Percentiles rank a stretch among this genome's conserved stretches.
phyloP scores from a whole-genome alignment of 2,888 invertebrate genomes.

The Pedicia rivosa region DNA sequence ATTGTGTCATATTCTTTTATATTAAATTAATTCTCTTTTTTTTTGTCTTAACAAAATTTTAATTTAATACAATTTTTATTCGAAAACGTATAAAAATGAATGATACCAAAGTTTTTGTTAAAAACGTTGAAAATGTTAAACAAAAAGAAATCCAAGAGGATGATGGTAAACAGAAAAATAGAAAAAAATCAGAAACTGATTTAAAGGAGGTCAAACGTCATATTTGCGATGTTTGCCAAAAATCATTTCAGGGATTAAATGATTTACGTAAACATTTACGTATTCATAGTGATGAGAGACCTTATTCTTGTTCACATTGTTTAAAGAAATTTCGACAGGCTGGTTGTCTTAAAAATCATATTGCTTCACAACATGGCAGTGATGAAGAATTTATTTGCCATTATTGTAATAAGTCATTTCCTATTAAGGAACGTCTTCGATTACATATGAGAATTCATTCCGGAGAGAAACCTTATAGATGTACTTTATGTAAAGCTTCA shows the following conservation, averaged over 20 bases:
- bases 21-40: no score
- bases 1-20: no score
- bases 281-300: conserved; percentile 46
- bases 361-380: conserved; percentile 25
- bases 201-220: conserved; percentile 29
- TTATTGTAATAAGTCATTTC: conserved; percentile 60
- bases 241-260: conserved; percentile 44
- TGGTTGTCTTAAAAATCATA: conserved; percentile 46
- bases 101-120: no score
- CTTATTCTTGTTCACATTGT: conserved; percentile 45
- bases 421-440: conserved; percentile 55
- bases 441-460: conserved; percentile 59
- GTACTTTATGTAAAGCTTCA: conserved; percentile 42
- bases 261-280: conserved; percentile 51
- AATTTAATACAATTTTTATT: no score
- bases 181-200: background rate
- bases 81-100: no score
- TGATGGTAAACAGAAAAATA: background rate
- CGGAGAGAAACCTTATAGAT: conserved; percentile 50
- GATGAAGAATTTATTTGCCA: conserved; percentile 44
- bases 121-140: background rate
- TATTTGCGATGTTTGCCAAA: conserved; percentile 45
- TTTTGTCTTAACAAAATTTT: no score
- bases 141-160: background rate
- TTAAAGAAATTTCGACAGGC: conserved; percentile 45